These are phyloP conservation scores for Ferdinandea cuprea DNA, from an alignment of 2,888 invertebrate genomes.

Conservation along the genomic window DNA sequence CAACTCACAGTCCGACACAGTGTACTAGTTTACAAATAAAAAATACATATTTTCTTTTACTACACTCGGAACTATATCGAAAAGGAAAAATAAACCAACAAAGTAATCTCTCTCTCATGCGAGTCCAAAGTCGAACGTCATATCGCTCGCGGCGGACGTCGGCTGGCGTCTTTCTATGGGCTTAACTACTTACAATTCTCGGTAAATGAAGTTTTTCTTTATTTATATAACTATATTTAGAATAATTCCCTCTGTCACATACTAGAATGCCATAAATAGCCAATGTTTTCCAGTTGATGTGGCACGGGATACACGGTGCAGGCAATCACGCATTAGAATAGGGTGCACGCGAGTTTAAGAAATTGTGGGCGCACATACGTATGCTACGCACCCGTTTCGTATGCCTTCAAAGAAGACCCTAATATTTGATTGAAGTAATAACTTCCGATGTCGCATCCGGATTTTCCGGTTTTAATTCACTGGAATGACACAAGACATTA, in stretches of 20 bases:
- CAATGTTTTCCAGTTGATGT: conserved; percentile 43
- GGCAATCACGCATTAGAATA: conserved; percentile 41
- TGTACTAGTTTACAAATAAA: conserved; percentile 42
- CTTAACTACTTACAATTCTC: conserved; percentile 18
- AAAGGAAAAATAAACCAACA: neutral
- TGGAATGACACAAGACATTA: too few species aligned
- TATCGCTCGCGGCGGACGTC: conserved; percentile 30
- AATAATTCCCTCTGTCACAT: conserved; percentile 58
- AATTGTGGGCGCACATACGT: conserved; percentile 34
- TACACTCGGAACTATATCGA: conserved; percentile 28
- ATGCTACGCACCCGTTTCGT: neutral
- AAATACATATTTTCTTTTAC: neutral
- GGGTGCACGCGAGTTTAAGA: conserved; percentile 52
- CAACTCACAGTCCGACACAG: conserved; percentile 44
- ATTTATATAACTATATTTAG: conserved; percentile 54
- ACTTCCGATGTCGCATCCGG: conserved; percentile 43
- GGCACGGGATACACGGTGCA: neutral
- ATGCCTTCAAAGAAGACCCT: neutral
- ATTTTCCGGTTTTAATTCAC: conserved; percentile 48
- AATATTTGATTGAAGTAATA: conserved; percentile 5
- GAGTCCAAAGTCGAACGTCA: conserved; percentile 67
- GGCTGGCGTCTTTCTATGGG: conserved; percentile 37
- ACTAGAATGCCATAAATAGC: conserved; percentile 67
- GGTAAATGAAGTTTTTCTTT: conserved; percentile 7
- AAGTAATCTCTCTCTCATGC: conserved; percentile 11